These are phyloP conservation scores for Otolemur garnettii DNA, from an alignment of 2,113 vertebrate genomes.

Conservation along the genomic window DNA sequence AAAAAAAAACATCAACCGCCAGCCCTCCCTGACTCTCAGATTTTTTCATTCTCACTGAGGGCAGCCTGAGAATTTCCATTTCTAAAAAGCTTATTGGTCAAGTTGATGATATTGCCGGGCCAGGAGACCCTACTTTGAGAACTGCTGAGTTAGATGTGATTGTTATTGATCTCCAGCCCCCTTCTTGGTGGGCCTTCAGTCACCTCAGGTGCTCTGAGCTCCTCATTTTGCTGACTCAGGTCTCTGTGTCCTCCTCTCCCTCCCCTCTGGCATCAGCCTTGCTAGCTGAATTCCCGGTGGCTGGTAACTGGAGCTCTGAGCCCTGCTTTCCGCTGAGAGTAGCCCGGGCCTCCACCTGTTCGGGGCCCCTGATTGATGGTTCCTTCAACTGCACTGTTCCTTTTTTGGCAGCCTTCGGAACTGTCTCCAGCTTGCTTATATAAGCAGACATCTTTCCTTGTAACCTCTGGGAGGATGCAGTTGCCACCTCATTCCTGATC, in stretches of 20 bases:
- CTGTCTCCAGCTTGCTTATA: conserved; percentile 67
- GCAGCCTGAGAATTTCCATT: neutral
- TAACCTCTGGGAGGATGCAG: neutral
- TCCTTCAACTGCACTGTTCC: conserved; percentile 32
- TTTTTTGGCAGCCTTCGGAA: conserved; percentile 70
- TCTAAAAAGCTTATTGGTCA: neutral
- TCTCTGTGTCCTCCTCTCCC: neutral
- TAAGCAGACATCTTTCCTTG: conserved; percentile 65
- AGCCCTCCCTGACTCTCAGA: neutral
- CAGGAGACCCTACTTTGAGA: neutral
- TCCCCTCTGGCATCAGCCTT: conserved; percentile 45
- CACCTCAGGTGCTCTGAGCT: conserved; percentile 78
- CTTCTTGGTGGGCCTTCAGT: neutral
- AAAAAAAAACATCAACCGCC: neutral
- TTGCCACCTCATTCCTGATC: neutral
- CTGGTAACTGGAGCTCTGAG: conserved; percentile 74
- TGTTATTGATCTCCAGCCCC: neutral
- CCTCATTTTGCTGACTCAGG: conserved; percentile 70
- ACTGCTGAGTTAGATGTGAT: neutral
- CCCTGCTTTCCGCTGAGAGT: conserved; percentile 43
- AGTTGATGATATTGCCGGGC: neutral
- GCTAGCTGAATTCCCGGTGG: neutral
- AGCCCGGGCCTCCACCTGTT: conserved; percentile 76
- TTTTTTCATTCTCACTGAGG: neutral
- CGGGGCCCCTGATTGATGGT: conserved; percentile 74